Percentiles rank a stretch among this genome's conserved stretches.
Conservation (phyloP, 2,888 invertebrate genomes). For the Microchrysa polita region DNA sequence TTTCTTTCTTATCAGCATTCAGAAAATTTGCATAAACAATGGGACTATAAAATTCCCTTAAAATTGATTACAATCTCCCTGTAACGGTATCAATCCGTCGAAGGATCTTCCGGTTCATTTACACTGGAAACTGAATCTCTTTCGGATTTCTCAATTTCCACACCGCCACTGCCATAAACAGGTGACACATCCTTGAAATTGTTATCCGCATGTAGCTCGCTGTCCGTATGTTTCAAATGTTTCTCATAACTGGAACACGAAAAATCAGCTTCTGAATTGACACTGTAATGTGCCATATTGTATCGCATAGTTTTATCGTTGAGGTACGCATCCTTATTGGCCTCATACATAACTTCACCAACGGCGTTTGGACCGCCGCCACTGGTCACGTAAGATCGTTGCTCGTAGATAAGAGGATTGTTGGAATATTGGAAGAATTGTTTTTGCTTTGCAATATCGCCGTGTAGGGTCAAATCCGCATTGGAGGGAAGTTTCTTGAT, state of each 20-base stretch:
- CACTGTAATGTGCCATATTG: not conserved
- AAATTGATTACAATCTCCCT: not conserved
- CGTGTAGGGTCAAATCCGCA: not conserved
- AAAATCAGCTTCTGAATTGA: not conserved
- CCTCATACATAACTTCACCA: slow-evolving; percentile 12
- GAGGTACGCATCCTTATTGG: not conserved
- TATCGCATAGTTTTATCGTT: slow-evolving; percentile 24
- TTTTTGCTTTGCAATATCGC: slow-evolving; percentile 7
- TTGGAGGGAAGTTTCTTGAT: slow-evolving; percentile 35
- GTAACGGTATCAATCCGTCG: not conserved
- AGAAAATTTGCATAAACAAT: slow-evolving; percentile 18
- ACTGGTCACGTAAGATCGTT: not conserved
- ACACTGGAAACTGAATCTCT: slow-evolving; percentile 15
- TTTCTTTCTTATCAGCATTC: not conserved
- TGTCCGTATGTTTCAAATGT: not conserved
- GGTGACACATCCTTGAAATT: not conserved
- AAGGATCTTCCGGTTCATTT: slow-evolving; percentile 16
- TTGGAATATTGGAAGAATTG: not conserved
- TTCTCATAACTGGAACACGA: slow-evolving; percentile 12
- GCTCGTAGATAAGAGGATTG: slow-evolving; percentile 24
- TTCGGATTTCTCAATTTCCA: slow-evolving; percentile 1
- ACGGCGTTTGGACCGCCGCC: not conserved
- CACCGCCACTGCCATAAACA: not conserved
- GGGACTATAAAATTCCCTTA: not conserved
- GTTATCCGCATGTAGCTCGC: not conserved